Base-by-base conservation (phyloP, 2,113 vertebrate genomes). In the Tympanuchus pallidicinctus region DNA sequence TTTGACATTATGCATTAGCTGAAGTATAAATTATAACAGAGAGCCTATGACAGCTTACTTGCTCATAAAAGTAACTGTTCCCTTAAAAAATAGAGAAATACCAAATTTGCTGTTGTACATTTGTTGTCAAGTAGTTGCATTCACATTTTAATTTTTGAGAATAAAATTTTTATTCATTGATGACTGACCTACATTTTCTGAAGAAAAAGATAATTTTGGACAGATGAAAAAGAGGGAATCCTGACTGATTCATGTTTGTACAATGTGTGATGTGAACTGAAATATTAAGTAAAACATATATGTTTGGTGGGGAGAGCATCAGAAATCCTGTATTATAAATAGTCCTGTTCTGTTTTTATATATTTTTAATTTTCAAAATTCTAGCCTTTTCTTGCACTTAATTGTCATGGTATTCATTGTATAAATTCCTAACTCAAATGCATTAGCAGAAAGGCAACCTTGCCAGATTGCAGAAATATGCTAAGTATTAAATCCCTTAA, bases 381-480 rank as follows among this genome's bases (percentile, higher is more conserved):
- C 52, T 72, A 75, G 38, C 42, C 88, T 93, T 88, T 73, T 64
- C 63, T 95, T 73, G 59, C 79, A 60, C 38, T 95, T 96, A 96
- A 90, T 88, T 86, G 47, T 86, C 54, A 75, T 50, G 86, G 79
- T 73, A 95, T 96, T 96, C 96, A 66, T 92, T 81, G 57, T 64
- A 76, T 78, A 93, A 95, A 95, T 95, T 96, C 83, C 86, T 92
- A 75, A 92, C 76, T 95, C 90, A 88, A 94, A 92, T 83, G 81
- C 78, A 88, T 86, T 88, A 94, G 93, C 72, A 95, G 88, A 86
- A 86, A 93, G 93, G 90, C 30, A 70, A 93, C 92, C 95, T 93
- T 96, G 93, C 93, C 92, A 96, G 92, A 93, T 96, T 96, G 94
- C 93, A 95, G 88, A 83, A 96, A 93, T 88, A 94, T 92, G 88